Base-by-base conservation (phyloP, 2,888 invertebrate genomes). In the Cartodere bifasciata region DNA sequence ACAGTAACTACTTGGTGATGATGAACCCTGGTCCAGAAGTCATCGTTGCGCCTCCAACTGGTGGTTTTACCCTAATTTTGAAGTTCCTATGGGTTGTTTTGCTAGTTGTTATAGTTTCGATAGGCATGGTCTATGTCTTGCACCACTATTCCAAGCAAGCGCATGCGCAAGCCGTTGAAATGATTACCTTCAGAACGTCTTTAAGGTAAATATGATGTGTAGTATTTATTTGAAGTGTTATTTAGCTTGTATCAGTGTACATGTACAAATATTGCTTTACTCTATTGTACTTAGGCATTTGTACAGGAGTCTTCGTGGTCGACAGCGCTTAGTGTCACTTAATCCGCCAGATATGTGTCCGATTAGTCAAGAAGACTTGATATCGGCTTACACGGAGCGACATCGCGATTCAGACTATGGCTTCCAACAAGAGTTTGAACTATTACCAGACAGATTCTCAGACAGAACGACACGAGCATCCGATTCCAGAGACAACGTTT, bases 321-420 rank as follows among this genome's bases (percentile, higher is more conserved):
- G 68, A 48, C 73, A 73, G 55, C 62, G 69, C 46, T 58, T 70
- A 43, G 63, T 72, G 43, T 59, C 67, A 10, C 67, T 75, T 2
- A 75, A 75, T 46, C 83, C 85, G 2, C 82, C 86, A 1, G 84
- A 85, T 53, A 74, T 85, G 65, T 78, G 82, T 16, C 85, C 90
- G 1, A 78, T 90, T 46, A 64, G 75, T 2, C 75, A 73, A 46
- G 65, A 69, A 2, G 81, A 85, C 27, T 64, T 91, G 3, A 70
- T 82, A 2, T 69, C 73, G 26, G 78, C 86, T 0, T 90, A 82
- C 51, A 68, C 80, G 2, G 84, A 85, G 45, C 70, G 86, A 2
- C 86, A 87, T 49, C 72, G 78, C 16, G 86, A 90, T 58, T 85
- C 85, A 0, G 90, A 90, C 56, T 84, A 86, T 49, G 85, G 87